A percentile compares a stretch with the other conserved stretches of the same genome.
phyloP scores from a whole-genome alignment of 1,140 invertebrate species.

The Pseudomyrmex dendroicus region DNA sequence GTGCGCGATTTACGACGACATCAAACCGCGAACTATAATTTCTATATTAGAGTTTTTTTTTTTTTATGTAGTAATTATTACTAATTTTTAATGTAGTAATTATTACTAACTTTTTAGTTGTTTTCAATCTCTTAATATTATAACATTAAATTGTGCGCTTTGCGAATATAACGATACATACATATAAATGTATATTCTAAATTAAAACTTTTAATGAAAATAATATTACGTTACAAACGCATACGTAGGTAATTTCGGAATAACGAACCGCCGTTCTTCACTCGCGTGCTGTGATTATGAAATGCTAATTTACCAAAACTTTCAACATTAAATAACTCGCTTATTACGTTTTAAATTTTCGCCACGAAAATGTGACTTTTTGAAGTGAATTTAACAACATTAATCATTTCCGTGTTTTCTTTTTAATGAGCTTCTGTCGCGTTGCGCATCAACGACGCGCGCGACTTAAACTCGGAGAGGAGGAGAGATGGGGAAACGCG shows the following conservation, averaged over 20 bases:
- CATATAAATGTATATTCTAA: no score
- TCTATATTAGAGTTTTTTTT: no score
- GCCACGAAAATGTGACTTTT: background rate
- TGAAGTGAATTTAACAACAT: background rate
- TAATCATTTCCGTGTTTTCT: background rate
- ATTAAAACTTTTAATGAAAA: slow-evolving; percentile 13
- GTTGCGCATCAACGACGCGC: background rate
- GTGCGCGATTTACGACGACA: background rate
- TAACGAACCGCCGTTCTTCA: background rate
- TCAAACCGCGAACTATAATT: background rate
- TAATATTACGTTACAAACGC: slow-evolving; percentile 1
- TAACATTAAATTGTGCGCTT: background rate
- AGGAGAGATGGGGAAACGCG: background rate
- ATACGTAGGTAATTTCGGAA: slow-evolving; percentile 5
- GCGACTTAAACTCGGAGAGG: background rate
- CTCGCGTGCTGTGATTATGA: background rate
- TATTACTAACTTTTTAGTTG: background rate
- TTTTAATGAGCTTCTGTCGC: background rate
- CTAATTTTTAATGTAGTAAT: background rate
- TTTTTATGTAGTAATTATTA: no score
- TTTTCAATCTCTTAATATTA: background rate
- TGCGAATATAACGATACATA: no score
- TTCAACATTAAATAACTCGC: background rate
- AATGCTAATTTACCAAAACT: background rate
- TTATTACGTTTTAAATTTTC: slow-evolving; percentile 1